Evolutionary conservation across 1,140 invertebrate genomes (phyloP).

Genomic region (Danaus melanippus): DNA sequence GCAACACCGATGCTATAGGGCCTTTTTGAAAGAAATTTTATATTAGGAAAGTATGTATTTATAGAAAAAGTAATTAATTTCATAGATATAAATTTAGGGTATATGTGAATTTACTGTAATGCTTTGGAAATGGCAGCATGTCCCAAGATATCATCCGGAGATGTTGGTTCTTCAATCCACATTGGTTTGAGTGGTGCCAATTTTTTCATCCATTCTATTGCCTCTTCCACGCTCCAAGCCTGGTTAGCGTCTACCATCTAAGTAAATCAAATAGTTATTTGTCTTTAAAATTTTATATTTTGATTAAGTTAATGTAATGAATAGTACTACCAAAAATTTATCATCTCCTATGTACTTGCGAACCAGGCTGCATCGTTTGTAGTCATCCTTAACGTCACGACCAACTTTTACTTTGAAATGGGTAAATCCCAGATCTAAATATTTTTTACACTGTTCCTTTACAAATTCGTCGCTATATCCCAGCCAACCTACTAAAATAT

Average conservation of each 20-base stretch:
- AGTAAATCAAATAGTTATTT: constrained; percentile 7
- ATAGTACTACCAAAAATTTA: constrained; percentile 76
- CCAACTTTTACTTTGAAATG: constrained; percentile 95
- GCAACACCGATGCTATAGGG: constrained; percentile 87
- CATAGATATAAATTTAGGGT: neutral
- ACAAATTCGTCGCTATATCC: constrained; percentile 83
- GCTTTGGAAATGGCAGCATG: constrained; percentile 81
- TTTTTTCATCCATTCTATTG: constrained; percentile 89
- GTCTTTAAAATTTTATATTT: neutral
- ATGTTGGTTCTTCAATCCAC: constrained; percentile 96
- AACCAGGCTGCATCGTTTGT: constrained; percentile 79
- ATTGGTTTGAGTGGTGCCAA: constrained; percentile 81
- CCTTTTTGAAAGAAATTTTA: constrained; percentile 50
- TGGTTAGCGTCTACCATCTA: constrained; percentile 95
- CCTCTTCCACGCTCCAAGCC: constrained; percentile 88
- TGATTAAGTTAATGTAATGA: neutral
- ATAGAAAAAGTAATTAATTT: neutral
- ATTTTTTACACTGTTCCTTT: constrained; percentile 79
- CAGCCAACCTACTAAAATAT: constrained; percentile 79
- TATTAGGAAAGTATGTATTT: too few species aligned
- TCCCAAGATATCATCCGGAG: constrained; percentile 90
- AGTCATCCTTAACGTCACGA: constrained; percentile 83
- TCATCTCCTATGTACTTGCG: constrained; percentile 84
- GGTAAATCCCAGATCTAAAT: constrained; percentile 81
- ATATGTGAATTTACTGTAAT: constrained; percentile 68